Base-by-base conservation (phyloP, 2,113 vertebrate species). In the Dasyurus viverrinus region DNA sequence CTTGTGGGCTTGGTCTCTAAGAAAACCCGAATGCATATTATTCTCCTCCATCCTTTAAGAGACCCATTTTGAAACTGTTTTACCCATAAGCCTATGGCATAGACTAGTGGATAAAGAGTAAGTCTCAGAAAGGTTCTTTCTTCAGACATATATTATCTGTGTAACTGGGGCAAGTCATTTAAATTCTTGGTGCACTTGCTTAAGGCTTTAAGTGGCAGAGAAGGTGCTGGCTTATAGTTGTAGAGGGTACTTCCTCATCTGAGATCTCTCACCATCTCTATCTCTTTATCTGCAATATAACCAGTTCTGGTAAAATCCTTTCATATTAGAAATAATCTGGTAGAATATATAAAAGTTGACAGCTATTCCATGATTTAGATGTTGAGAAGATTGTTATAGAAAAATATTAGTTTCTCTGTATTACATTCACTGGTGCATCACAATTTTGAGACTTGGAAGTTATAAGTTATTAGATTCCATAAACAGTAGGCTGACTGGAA, bases 361-460 rank as follows among this genome's bases (percentile, higher is more conserved):
- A 84, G 92, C 55, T 84, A n/a, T 55, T 94, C 53, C 48, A 60
- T 93, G 93, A 97, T 42, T 84, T 91, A 94, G 92, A 30, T 95
- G 89, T 91, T 92, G 90, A 94, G 95, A 96, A 97, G 97, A 96
- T 95, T 92, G 93, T 57, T 92, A 94, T 5, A 50, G 42, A 92
- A 92, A 60, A 93, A 93, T 95, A 91, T 26, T 92, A n/a, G 76
- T 95, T 93, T 97, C 90, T 27, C 91, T 94, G 89, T 95, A 92
- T 93, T 91, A 93, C 92, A 57, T 91, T 95, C 97, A 93, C 92
- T 60, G 97, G 90, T 97, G 91, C 94, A 95, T 97, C 93, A 23
- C 68, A 27, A 46, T 95, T 96, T 96, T 95, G 94, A 97, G 93
- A 54, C 93, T 92, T 89, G 48, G 96, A 95, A 96, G 93, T 92